phyloP scores from a whole-genome alignment of 2,888 invertebrate genomes.

The Sthenelais limicola region DNA sequence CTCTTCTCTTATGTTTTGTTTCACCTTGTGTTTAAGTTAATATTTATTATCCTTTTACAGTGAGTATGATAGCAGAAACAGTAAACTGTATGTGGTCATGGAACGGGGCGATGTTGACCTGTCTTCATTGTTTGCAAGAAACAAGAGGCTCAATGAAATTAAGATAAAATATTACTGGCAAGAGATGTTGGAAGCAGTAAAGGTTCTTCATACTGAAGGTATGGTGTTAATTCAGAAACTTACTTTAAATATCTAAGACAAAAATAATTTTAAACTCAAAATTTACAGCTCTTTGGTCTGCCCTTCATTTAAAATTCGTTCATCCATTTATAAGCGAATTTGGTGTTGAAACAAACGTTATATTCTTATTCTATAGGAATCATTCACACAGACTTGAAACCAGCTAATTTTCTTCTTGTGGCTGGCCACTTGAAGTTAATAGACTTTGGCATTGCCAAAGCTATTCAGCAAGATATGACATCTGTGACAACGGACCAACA shows the following conservation, averaged over 20 bases:
- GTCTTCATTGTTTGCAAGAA: slow-evolving; percentile 77
- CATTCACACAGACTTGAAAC: slow-evolving; percentile 96
- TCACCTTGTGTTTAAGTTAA: no score
- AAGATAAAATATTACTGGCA: slow-evolving; percentile 87
- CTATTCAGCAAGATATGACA: slow-evolving; percentile 89
- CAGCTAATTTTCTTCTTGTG: slow-evolving; percentile 94
- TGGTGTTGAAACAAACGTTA: no score
- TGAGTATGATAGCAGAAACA: slow-evolving; percentile 78
- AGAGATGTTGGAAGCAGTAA: slow-evolving; percentile 92
- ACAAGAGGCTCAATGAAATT: slow-evolving; percentile 52
- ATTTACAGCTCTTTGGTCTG: no score
- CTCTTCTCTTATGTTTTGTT: no score
- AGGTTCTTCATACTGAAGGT: slow-evolving; percentile 92
- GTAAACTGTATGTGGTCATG: slow-evolving; percentile 86
- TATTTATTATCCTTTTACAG: slow-evolving; percentile 74
- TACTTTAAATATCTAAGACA: not conserved
- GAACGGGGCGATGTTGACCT: slow-evolving; percentile 95
- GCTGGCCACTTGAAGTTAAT: slow-evolving; percentile 91
- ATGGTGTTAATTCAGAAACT: slow-evolving; percentile 44
- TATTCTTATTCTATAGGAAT: slow-evolving; percentile 79
- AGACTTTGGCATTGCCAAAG: slow-evolving; percentile 95
- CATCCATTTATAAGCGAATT: no score
- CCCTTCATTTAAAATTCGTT: no score
- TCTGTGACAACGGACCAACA: slow-evolving; percentile 84
- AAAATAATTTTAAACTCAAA: no score